These are phyloP conservation scores for Cydia pomonella DNA, from an alignment of 1,140 invertebrate species.

Conservation along the genomic window DNA sequence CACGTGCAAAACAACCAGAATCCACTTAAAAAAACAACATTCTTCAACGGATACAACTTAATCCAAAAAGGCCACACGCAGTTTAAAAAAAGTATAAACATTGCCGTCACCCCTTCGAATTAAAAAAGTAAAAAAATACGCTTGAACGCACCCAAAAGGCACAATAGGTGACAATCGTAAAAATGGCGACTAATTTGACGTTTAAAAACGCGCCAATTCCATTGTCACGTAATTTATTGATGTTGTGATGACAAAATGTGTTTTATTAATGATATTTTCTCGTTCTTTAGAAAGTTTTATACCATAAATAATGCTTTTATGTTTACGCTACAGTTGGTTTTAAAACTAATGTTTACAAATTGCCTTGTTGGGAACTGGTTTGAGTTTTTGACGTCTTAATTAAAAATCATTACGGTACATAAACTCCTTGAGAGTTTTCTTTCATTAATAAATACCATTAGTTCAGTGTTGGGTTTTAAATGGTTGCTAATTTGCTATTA, in stretches of 20 bases:
- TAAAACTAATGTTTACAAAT: conserved; percentile 37
- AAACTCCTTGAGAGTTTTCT: conserved; percentile 2
- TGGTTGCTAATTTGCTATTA: not conserved
- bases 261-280: conserved; percentile 37
- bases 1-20: conserved; percentile 13
- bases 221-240: conserved; percentile 38
- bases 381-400: conserved; percentile 31
- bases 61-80: conserved; percentile 35
- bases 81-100: conserved; percentile 34
- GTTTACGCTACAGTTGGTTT: conserved; percentile 37
- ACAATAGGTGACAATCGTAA: conserved; percentile 33
- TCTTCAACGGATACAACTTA: conserved; percentile 15
- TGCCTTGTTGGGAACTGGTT: conserved; percentile 30
- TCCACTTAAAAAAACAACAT: conserved; percentile 10
- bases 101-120: conserved; percentile 34
- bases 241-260: conserved; percentile 36
- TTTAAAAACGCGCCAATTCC: conserved; percentile 36
- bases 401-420: conserved; percentile 33
- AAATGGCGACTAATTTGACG: conserved; percentile 37
- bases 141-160: conserved; percentile 34
- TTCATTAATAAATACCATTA: conserved; percentile 23
- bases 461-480: not conserved
- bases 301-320: conserved; percentile 35
- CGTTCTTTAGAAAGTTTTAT: conserved; percentile 28
- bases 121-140: conserved; percentile 36